phyloP scores from a whole-genome alignment of 37 sponge, comb jelly and placozoan species.

The Eunapius fragilis region DNA sequence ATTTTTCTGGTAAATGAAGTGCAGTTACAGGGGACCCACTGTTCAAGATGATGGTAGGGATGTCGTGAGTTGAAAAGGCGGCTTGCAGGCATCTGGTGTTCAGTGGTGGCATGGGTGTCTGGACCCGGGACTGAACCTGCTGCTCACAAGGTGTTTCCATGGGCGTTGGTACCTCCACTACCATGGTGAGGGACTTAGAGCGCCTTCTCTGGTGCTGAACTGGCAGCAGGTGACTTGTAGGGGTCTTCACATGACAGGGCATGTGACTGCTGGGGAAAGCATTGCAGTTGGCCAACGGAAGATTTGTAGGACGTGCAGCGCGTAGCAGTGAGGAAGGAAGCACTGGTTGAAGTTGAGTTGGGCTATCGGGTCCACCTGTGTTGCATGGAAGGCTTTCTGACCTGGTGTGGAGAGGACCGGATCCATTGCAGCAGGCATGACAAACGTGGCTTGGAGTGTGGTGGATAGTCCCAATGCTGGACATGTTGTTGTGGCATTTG shows the following conservation, averaged over 20 bases:
- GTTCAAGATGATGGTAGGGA: background rate
- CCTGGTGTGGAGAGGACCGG: background rate
- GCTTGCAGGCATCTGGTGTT: background rate
- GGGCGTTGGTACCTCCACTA: background rate
- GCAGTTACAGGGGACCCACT: background rate
- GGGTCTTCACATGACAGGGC: background rate
- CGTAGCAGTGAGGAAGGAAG: background rate
- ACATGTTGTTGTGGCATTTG: too few species aligned
- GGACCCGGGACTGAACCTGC: background rate
- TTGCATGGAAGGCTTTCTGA: background rate
- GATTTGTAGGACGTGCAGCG: background rate
- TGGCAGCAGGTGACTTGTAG: background rate
- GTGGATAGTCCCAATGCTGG: background rate
- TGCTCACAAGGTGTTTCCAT: background rate
- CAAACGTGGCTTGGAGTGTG: too few species aligned
- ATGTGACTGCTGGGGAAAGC: background rate
- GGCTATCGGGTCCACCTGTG: background rate
- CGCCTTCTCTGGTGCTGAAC: background rate
- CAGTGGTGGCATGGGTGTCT: background rate
- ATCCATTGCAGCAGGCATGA: background rate
- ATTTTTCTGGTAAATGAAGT: too few species aligned
- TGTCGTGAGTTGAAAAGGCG: background rate
- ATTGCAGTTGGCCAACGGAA: background rate
- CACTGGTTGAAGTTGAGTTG: background rate
- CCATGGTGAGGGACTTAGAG: background rate